Conservation (phyloP, 2,797 vertebrate genomes). For the Alectoris magna region DNA sequence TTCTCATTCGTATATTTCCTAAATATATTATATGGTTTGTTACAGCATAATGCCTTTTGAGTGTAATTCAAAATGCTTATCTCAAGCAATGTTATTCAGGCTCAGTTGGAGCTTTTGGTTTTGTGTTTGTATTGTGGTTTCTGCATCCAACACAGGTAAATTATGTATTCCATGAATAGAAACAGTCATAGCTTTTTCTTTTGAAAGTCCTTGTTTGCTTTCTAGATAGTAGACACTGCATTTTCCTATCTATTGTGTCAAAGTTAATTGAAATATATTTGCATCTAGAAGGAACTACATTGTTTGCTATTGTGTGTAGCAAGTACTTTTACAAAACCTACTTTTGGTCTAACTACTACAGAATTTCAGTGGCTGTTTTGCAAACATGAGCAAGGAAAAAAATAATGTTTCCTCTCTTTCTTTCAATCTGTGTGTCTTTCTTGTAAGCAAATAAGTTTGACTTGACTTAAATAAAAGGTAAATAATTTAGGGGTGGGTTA, state of each 20-base stretch:
- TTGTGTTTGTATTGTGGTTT: neutral
- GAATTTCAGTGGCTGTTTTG: neutral
- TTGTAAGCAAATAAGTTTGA: neutral
- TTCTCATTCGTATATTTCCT: neutral
- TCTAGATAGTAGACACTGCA: neutral
- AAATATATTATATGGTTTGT: neutral
- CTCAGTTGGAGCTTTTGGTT: neutral
- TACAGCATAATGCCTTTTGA: neutral
- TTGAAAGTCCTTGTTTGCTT: neutral
- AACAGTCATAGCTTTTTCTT: neutral
- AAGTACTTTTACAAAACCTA: neutral
- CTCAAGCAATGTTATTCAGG: neutral
- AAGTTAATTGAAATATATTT: neutral
- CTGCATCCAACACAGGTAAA: neutral
- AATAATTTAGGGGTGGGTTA: neutral
- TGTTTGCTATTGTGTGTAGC: neutral
- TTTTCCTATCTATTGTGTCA: neutral
- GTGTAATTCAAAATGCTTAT: neutral
- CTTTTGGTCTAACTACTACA: neutral
- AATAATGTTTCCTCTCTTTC: neutral
- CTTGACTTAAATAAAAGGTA: neutral
- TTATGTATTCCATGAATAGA: neutral
- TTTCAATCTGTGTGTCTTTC: neutral
- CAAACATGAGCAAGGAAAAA: neutral
- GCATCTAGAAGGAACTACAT: neutral